Evolutionary conservation across 2,113 vertebrate genomes (phyloP), one percentile per base, ranked within the genome.

Genomic region (Thunnus thynnus): DNA sequence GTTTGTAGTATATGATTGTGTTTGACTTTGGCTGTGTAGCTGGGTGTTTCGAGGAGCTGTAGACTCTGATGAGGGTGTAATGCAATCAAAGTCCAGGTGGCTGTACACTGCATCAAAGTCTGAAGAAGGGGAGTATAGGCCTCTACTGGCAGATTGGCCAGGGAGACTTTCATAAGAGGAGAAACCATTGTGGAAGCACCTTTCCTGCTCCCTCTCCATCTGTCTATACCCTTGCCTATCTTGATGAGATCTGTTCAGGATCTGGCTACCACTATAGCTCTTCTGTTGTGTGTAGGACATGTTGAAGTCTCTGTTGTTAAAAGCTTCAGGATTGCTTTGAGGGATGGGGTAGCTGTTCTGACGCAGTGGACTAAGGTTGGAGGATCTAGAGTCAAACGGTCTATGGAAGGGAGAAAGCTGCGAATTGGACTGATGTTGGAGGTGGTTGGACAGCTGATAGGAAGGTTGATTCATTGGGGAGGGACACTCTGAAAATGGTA

Each of bases 131-230:
- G 86, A 83, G 73, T 71, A 88, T 3, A 84, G 55, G 3, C 25
- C 52, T 86, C 82, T 86, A 25, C 67, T 55, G 47, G 47, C 32
- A 72, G 83, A 77, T 20, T 80, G 81, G 27, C 69, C 30, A 13
- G 64, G 73, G 4, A 88, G 78, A 78, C 57, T 88, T 62, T 94
- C 91, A n/a, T 80, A 88, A 56, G 88, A 90, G 8, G 81, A 86
- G 32, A 83, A 78, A 5, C 85, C 88, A 88, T 91, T 91, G 13
- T 87, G 83, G 16, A 86, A 84, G 70, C n/a, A 70, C 16, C 52
- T 78, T 60, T 25, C 48, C 27, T 30, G 82, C 48, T 88, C 86
- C 27, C 27, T 80, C 20, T 86, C 83, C 18, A 46, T 65, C 14
- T 69, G 47, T 22, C 72, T 84, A 60, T 67, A 82, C 5, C 67